Evolutionary conservation across 2,888 invertebrate species (phyloP), one percentile per base, ranked within the genome.

Genomic region (Strigamia maritima): DNA sequence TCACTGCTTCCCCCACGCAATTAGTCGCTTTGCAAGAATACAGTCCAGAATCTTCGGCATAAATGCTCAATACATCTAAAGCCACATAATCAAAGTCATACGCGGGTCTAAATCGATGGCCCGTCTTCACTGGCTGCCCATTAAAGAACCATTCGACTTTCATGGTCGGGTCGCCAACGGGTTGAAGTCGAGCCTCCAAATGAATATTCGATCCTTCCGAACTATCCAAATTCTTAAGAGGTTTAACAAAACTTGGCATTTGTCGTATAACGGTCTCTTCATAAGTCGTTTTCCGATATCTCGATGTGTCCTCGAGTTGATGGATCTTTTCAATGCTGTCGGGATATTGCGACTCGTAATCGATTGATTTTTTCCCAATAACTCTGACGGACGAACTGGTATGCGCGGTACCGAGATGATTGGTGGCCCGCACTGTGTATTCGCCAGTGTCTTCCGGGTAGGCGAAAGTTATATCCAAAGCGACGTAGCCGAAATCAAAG

Each of bases 21-120:
- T 98, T 99, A 79, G 94, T 92, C 0, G 98, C 98, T 86, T 94
- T 93, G 84, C 97, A 97, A 14, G 95, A 95, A 86, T 98, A 98
- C 0, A 96, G 94, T 22, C 98, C 98, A 7, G 95, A 95, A 87
- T 99, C 99, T 83, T 93, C 94, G n/a, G 98, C 95, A 85, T 97
- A 98, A 28, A 97, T 96, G 84, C 97, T 96, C 26, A 98, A 89
- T 77, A 99, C 91, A 87, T 98, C 98, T 79, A 99, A 89, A 10
- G 98, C 97, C 22, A 98, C 97, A 85, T 97, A 98, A 84, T 97
- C 97, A 86, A 98, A 97, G 87, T 98, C 98, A 84, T 95, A 94
- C 2, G 96, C 95, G 65, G 97, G 97, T 85, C 97, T 91, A 88
- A 98, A 98, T 82, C 98, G 90, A 85, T 97, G 89, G 70, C 89